A percentile compares a stretch with the other conserved stretches of the same genome.
These are phyloP conservation scores for Dusona sp. DNA, from an alignment of 2,888 invertebrate genomes.

Conservation along the genomic window DNA sequence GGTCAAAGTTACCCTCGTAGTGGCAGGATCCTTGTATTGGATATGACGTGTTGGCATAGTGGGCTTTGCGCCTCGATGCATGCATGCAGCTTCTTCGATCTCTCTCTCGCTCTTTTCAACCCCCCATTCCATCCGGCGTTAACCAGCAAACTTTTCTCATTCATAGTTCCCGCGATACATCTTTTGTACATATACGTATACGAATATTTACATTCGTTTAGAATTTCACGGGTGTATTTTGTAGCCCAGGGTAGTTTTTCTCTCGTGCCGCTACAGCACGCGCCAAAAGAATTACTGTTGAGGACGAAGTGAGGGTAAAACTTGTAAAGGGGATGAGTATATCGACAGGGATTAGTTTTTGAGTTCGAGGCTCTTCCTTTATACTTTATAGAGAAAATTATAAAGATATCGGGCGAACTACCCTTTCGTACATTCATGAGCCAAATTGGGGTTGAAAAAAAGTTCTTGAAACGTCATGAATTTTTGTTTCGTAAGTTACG, in stretches of 20 bases:
- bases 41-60: constrained; percentile 82
- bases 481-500: constrained; percentile 8
- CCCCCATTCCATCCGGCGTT: constrained; percentile 55
- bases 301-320: constrained; percentile 2
- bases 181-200: constrained; percentile 18
- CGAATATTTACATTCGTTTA: constrained; percentile 7
- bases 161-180: constrained; percentile 61
- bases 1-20: constrained; percentile 56
- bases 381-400: background rate
- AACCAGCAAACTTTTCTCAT: constrained; percentile 71
- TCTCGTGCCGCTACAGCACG: constrained; percentile 3
- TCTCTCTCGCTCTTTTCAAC: constrained; percentile 27
- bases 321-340: constrained; percentile 31
- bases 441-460: background rate
- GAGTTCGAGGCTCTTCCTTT: background rate
- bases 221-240: constrained; percentile 44
- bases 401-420: background rate
- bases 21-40: constrained; percentile 80
- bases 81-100: constrained; percentile 67
- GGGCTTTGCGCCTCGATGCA: constrained; percentile 83
- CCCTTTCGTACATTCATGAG: background rate
- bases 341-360: background rate
- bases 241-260: constrained; percentile 38
- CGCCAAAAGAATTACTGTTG: constrained; percentile 1
- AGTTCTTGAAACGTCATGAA: background rate